Base-by-base conservation (phyloP, 2,797 vertebrate species). In the Enteromius argenteus region DNA sequence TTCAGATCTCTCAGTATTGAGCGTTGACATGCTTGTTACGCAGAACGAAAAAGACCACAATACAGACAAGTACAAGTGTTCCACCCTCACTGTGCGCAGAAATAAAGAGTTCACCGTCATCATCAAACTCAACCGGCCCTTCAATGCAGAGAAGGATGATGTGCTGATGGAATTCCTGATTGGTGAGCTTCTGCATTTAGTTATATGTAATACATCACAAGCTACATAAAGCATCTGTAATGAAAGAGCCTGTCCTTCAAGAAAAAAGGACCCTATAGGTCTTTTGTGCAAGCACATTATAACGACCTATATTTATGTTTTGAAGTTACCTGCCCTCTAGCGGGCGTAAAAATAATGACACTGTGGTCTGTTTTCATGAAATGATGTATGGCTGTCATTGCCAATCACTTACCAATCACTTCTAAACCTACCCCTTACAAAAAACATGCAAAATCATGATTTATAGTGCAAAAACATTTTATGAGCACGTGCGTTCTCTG, bases 121-220 rank as follows among this genome's bases (percentile, higher is more conserved):
- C 21, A 84, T 98, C 30, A 91, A 93, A 76, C 97, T 97, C 92
- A 94, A 79, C 85, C 95, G 94, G 0, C 89, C 91, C 0, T 93
- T 95, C 17, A 62, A 77, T 0, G 80, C 86, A 0, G 9, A 15
- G 1, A 88, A 42, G 0, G 96, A 98, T 85, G 46, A 90, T 0
- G 94, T 97, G 92, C 93, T 96, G 90, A 14, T 98, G 15, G 97
- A 99, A 85, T 97, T 96, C 83, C 85, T 96, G 81, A 97, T 98
- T 66, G 97, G 97, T 98, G 90, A 95, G 96, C 3, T 13, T 53
- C 23, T 77, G 17, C 8, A 30, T 64, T 10, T 6, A 39, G 6
- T 23, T 37, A 35, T 37, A 14, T 9, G 2, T 5, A 32, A 73
- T 73, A 21, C 27, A 35, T 13, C 0, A 21, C 49, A 32, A 51